These are phyloP conservation scores for Drosophila neotestacea DNA, from an alignment of 2,888 invertebrate genomes.

Conservation along the genomic window DNA sequence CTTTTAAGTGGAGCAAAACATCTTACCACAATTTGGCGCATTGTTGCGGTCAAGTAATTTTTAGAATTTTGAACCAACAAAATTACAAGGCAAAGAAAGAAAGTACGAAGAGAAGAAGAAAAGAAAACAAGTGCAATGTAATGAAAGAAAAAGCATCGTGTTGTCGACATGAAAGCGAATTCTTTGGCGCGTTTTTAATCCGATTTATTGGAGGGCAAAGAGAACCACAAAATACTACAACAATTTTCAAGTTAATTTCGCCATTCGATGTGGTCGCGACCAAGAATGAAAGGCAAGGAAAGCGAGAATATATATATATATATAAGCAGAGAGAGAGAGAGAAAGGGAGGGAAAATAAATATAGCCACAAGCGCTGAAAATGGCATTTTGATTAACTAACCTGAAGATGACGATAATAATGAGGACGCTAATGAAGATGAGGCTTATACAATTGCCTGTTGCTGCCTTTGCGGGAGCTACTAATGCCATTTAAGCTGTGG, in stretches of 20 bases:
- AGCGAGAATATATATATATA: not conserved
- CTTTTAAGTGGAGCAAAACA: slow-evolving; percentile 48
- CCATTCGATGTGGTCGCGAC: slow-evolving; percentile 23
- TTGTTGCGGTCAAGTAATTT: slow-evolving; percentile 74
- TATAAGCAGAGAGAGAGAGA: not conserved
- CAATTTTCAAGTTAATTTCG: slow-evolving; percentile 61
- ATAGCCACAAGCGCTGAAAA: slow-evolving; percentile 31
- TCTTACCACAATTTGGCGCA: slow-evolving; percentile 67
- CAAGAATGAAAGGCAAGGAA: slow-evolving; percentile 4
- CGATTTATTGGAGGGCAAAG: slow-evolving; percentile 52
- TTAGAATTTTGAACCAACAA: slow-evolving; percentile 55
- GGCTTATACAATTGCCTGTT: slow-evolving; percentile 21
- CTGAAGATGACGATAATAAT: slow-evolving; percentile 16
- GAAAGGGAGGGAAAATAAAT: slow-evolving; percentile 14
- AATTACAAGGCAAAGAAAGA: slow-evolving; percentile 16
- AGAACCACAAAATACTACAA: slow-evolving; percentile 62
- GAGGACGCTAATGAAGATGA: slow-evolving; percentile 21
- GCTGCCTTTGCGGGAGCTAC: slow-evolving; percentile 9
- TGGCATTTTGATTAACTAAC: slow-evolving; percentile 61
- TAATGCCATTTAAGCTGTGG: slow-evolving; percentile 35
- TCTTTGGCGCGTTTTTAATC: slow-evolving; percentile 64
- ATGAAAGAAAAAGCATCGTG: slow-evolving; percentile 64
- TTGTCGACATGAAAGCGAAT: slow-evolving; percentile 66
- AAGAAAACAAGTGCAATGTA: slow-evolving; percentile 59
- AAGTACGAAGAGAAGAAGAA: slow-evolving; percentile 13